Percentiles rank a stretch among this genome's conserved stretches.
phyloP scores from a whole-genome alignment of 2,113 vertebrate genomes.

The Cyprinodon brontotheroides region DNA sequence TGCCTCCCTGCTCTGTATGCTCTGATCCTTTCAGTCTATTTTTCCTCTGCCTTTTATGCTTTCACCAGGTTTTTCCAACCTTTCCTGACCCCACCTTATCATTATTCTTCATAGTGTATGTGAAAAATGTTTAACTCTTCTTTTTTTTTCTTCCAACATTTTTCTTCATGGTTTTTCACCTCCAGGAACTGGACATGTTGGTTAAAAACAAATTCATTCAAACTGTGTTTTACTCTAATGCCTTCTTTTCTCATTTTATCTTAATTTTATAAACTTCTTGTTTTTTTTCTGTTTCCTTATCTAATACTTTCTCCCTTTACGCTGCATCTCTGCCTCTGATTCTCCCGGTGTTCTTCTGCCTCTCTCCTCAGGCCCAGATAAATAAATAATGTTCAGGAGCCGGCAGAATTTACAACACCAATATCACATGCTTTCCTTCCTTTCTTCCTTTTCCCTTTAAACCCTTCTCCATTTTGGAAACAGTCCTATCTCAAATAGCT shows the following conservation, averaged over 20 bases:
- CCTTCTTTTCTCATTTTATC: neutral
- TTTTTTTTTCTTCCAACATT: neutral
- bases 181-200: neutral
- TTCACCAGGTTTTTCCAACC: slow-evolving; percentile 24
- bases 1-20: slow-evolving; percentile 52
- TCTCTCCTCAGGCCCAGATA: slow-evolving; percentile 52
- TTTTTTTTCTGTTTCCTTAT: slow-evolving; percentile 12
- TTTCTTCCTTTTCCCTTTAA: slow-evolving; percentile 20
- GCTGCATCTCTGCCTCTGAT: slow-evolving; percentile 12
- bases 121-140: neutral
- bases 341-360: slow-evolving; percentile 7
- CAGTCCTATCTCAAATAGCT: slow-evolving; percentile 16
- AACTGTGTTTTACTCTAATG: neutral
- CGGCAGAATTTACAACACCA: slow-evolving; percentile 54
- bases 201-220: no score
- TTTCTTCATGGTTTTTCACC: neutral
- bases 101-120: no score
- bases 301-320: slow-evolving; percentile 21
- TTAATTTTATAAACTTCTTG: neutral
- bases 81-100: neutral
- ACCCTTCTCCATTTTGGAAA: slow-evolving; percentile 46
- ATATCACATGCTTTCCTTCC: slow-evolving; percentile 40
- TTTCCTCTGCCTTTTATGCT: slow-evolving; percentile 30
- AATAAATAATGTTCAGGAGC: slow-evolving; percentile 71
- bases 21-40: slow-evolving; percentile 68